Base-by-base conservation (phyloP, 2,797 vertebrate genomes). In the Clarias platycephalus region DNA sequence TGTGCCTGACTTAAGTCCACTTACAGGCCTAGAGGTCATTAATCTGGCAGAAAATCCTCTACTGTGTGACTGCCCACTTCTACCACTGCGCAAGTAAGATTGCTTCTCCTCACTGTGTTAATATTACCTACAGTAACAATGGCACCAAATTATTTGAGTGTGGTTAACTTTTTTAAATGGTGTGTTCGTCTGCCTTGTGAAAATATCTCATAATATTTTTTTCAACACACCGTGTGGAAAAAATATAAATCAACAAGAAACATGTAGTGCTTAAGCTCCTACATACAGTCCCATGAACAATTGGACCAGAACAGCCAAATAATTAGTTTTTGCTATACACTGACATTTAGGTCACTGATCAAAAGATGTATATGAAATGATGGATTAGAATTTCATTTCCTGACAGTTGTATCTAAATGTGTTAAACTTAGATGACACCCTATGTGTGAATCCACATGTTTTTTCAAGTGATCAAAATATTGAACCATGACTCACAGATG, bases 11-110 rank as follows among this genome's bases (percentile, higher is more conserved):
- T 90, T 97, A 87, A 90, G 88, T 7, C 88, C 91, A 15, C 93
- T 99, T 88, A 95, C 92, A 0, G 93, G 93, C 79, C 90, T 99
- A 87, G 97, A 98, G 88, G 96, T 97, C 87, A 95, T 99, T 82
- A 97, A 97, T 91, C 94, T 99, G 89, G 94, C 94, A 0, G 94
- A 96, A 10, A 97, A 98, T 84, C 97, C 97, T 76, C 95, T 99
- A 90, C 93, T 92, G 89, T 99, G 98, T 0, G 93, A 97, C 93
- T 99, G 98, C 89, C 95, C 93, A 75, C 95, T 99, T 85, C 94
- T 99, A 83, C 95, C 94, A 0, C 92, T 99, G 67, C 95, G 86
- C 93, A 93, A 94, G 97, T 98, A 92, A 93, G 95, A 88, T 60
- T 72, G 76, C 9, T 53, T n/a, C 63, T 2, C 16, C 34, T 70